Base-by-base conservation (phyloP, 2,888 invertebrate species). In the Macaria notata region DNA sequence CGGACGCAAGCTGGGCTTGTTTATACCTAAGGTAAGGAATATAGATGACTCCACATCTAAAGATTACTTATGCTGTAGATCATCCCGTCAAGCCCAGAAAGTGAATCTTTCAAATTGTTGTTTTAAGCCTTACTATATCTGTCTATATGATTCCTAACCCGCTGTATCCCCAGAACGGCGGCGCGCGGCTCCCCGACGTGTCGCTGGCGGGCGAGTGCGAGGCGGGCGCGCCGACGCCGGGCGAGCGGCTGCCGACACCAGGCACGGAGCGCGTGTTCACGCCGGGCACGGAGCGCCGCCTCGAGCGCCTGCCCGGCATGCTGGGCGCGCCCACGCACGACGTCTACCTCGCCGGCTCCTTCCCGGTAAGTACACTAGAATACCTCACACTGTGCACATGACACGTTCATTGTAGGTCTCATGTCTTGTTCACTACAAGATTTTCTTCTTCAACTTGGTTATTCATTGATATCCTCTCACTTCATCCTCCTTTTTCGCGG, bases 331-430 rank as follows among this genome's bases (percentile, higher is more conserved):
- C 88, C 50, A 79, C 84, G 55, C 92, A 93, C 66, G 96, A 97
- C 81, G 94, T 97, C 9, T 97, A 96, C 83, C 92, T 98, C 38
- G 97, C 97, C 7, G 98, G 98, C 30, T 94, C 95, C 56, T 94
- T 95, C 73, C 93, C 93, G 50, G 92, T 92, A 63, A 80, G 70
- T 74, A 55, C 7, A 36, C 33, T 36, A 19, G 19, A 19, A 1
- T 1, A 19, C 19, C 19, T 19, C 1, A 19, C 19, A 19, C 19
- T 19, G 19, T 19, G 2, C 19, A 19, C 19, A 19, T 19, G 19
- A 19, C 19, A 19, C 19, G n/a, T n/a, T n/a, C n/a, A n/a, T n/a
- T n/a, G n/a, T n/a, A n/a, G n/a, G n/a, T n/a, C n/a, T n/a, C n/a
- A n/a, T n/a, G n/a, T n/a, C n/a, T n/a, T n/a, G n/a, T n/a, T n/a